Evolutionary conservation across 2,797 vertebrate genomes (phyloP).

Genomic region (Sciurus carolinensis): DNA sequence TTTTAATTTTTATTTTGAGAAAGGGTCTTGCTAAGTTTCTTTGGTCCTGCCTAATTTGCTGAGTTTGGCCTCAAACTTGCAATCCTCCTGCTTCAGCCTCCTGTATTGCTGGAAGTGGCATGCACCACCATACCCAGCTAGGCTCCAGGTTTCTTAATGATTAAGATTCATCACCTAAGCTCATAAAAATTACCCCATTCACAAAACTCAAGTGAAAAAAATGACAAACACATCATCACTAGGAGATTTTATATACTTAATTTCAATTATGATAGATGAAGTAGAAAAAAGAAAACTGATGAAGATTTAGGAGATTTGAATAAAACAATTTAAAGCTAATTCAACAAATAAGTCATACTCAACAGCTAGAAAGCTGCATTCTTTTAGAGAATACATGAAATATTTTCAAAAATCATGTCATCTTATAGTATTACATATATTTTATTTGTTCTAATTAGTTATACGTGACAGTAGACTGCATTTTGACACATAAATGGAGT

Average conservation of each 20-base stretch:
- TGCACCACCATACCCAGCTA: neutral
- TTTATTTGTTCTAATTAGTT: too few species aligned
- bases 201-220: neutral
- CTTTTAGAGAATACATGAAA: neutral
- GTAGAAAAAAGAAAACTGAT: neutral
- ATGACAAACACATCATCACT: neutral
- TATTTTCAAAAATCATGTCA: neutral
- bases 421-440: too few species aligned
- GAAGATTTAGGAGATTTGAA: neutral
- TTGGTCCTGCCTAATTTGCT: too few species aligned
- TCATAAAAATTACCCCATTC: neutral
- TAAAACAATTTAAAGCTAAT: neutral
- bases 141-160: neutral
- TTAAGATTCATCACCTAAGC: neutral
- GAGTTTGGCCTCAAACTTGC: too few species aligned
- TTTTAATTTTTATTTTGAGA: too few species aligned
- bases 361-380: neutral
- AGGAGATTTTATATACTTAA: neutral
- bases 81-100: too few species aligned
- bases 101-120: too few species aligned
- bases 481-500: too few species aligned
- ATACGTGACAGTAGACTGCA: too few species aligned
- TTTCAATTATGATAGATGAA: neutral
- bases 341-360: neutral
- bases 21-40: too few species aligned